phyloP scores from a whole-genome alignment of 2,888 invertebrate genomes.

The Epirrhoe alternata region DNA sequence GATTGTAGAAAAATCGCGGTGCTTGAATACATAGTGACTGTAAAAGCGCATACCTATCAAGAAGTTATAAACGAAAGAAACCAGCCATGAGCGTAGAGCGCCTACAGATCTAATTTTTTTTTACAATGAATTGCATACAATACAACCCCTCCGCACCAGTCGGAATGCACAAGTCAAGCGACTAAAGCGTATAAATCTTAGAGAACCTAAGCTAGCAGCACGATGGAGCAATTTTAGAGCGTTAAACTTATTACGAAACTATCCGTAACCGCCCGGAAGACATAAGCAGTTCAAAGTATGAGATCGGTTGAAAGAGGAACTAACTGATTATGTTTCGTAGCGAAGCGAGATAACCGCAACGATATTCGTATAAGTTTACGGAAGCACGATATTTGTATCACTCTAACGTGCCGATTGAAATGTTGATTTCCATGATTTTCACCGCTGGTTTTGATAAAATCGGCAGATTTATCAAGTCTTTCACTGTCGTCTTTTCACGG shows the following conservation, averaged over 20 bases:
- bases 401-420: slow-evolving; percentile 58
- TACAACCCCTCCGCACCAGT: slow-evolving; percentile 69
- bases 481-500: neutral
- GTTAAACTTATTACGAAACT: slow-evolving; percentile 18
- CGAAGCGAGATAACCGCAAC: slow-evolving; percentile 25
- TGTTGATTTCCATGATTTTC: slow-evolving; percentile 31
- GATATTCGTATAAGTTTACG: slow-evolving; percentile 42
- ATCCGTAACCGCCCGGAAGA: slow-evolving; percentile 20
- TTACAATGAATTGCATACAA: slow-evolving; percentile 13
- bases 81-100: neutral
- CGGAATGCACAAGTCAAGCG: slow-evolving; percentile 82
- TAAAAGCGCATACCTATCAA: neutral
- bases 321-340: slow-evolving; percentile 34
- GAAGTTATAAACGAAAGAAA: neutral
- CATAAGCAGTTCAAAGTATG: slow-evolving; percentile 35
- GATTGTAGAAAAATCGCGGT: neutral
- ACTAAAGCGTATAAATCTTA: slow-evolving; percentile 79
- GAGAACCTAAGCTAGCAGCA: slow-evolving; percentile 49
- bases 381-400: slow-evolving; percentile 49
- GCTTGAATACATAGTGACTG: neutral
- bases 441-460: slow-evolving; percentile 27
- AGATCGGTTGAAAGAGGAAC: slow-evolving; percentile 39
- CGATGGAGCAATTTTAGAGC: slow-evolving; percentile 50
- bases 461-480: neutral
- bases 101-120: neutral